A percentile compares a stretch with the other conserved stretches of the same genome.
These are phyloP conservation scores for Plodia interpunctella DNA, from an alignment of 1,140 invertebrate species.

Conservation along the genomic window DNA sequence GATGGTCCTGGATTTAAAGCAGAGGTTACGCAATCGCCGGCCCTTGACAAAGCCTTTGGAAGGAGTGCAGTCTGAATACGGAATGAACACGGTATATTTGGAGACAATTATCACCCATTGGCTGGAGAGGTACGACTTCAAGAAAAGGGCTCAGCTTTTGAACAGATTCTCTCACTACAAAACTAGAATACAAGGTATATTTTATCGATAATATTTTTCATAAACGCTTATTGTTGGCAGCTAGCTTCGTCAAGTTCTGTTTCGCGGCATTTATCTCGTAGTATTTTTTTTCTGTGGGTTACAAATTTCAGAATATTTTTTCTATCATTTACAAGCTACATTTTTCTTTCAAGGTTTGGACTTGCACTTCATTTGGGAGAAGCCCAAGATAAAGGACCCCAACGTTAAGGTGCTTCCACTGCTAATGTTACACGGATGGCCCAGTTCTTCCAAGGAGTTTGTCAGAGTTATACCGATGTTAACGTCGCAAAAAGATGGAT, in stretches of 20 bases:
- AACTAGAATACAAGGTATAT: conserved; percentile 79
- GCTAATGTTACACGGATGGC: conserved; percentile 94
- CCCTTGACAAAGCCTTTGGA: conserved; percentile 81
- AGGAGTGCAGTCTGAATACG: conserved; percentile 85
- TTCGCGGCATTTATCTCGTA: no score
- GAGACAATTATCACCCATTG: conserved; percentile 83
- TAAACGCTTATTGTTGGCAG: no score
- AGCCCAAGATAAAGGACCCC: conserved; percentile 46
- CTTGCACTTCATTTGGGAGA: conserved; percentile 85
- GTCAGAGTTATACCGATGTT: conserved; percentile 87
- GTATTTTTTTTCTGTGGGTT: no score
- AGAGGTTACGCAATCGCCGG: conserved; percentile 78
- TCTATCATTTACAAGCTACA: no score
- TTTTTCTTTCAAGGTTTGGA: conserved; percentile 75
- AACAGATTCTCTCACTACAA: conserved; percentile 87
- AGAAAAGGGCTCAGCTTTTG: conserved; percentile 80
- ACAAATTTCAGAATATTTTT: no score
- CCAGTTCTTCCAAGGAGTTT: conserved; percentile 92
- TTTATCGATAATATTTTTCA: no score
- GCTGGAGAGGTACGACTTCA: conserved; percentile 87
- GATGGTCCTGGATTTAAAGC: conserved; percentile 81
- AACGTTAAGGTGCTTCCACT: conserved; percentile 81
- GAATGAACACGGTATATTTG: conserved; percentile 85
- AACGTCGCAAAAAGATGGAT: conserved; percentile 77
- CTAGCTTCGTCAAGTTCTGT: no score